Evolutionary conservation across 1,140 invertebrate species (phyloP).

Genomic region (Bemisia tabaci): DNA sequence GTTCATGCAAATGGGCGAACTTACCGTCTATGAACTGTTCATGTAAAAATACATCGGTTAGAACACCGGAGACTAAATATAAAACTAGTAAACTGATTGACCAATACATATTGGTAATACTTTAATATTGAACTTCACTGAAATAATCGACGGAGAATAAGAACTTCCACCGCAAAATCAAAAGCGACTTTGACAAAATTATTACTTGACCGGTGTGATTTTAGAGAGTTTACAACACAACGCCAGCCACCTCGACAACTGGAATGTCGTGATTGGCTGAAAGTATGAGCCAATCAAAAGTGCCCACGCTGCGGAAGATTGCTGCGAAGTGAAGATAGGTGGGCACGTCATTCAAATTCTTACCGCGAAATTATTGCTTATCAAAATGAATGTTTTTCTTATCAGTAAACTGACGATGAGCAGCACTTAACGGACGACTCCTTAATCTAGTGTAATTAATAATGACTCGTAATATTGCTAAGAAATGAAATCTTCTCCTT

Average conservation of each 20-base stretch:
- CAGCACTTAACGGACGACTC: too few species aligned
- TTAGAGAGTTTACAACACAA: neutral
- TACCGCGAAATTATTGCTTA: neutral
- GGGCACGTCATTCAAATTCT: neutral
- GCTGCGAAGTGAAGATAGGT: neutral
- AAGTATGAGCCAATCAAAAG: neutral
- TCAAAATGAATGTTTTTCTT: too few species aligned
- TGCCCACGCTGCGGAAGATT: neutral
- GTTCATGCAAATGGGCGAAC: neutral
- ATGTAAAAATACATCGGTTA: neutral
- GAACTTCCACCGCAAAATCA: neutral
- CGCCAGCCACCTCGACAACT: neutral
- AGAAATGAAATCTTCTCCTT: too few species aligned
- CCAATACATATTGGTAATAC: neutral
- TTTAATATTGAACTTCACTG: neutral
- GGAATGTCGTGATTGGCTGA: neutral
- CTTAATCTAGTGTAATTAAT: too few species aligned
- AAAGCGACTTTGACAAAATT: too few species aligned
- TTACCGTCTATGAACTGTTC: neutral
- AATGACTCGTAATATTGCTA: too few species aligned
- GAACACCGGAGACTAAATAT: neutral
- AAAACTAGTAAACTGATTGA: neutral
- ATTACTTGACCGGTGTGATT: too few species aligned
- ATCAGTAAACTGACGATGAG: too few species aligned
- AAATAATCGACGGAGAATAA: neutral